Evolutionary conservation across 2,113 vertebrate species (phyloP), one percentile per base, ranked within the genome.

Genomic region (Calcarius ornatus): DNA sequence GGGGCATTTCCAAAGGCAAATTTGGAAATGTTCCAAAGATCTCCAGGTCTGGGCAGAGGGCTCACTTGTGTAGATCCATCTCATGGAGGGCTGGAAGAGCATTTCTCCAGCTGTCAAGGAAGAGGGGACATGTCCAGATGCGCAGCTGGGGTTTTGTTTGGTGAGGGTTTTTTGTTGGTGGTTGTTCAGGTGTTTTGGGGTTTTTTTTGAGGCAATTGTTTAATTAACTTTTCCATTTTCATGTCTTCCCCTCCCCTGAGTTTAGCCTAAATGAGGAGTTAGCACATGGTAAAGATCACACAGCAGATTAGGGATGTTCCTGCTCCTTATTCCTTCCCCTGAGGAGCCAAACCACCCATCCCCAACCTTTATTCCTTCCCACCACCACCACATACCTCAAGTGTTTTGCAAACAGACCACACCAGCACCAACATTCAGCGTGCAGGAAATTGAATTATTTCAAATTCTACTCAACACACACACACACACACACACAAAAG

Each of bases 51-150:
- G 14, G 37, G 43, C 18, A 54, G 33, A 54, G 4, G 8, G 5
- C 3, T n/a, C 19, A 11, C 4, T 76, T 7, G 19, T 1, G 3
- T 0, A 19, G 5, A 16, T 25, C 8, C 21, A 35, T 27, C 23
- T 25, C 10, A 5, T 1, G 5, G 8, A 47, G 40, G 6, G n/a
- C 17, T 82, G 27, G 57, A 40, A 69, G 19, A 69, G 16, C 47
- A 24, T 50, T 79, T 45, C 61, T 79, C n/a, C 69, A 66, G 30
- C 19, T 51, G 20, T 23, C n/a, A 25, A 30, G 50, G 51, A 43
- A 0, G 1, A 61, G 6, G 23, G 15, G 48, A 18, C 6, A 19
- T 61, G 70, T 73, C 23, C 6, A 4, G 24, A 43, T 23, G 18
- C 1, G 23, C 40, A 84, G 19, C 5, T 69, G 10, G 3, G 5